Evolutionary conservation across 1,140 invertebrate species (phyloP), one percentile per base, ranked within the genome.

Genomic region (Mizuhopecten yessoensis): DNA sequence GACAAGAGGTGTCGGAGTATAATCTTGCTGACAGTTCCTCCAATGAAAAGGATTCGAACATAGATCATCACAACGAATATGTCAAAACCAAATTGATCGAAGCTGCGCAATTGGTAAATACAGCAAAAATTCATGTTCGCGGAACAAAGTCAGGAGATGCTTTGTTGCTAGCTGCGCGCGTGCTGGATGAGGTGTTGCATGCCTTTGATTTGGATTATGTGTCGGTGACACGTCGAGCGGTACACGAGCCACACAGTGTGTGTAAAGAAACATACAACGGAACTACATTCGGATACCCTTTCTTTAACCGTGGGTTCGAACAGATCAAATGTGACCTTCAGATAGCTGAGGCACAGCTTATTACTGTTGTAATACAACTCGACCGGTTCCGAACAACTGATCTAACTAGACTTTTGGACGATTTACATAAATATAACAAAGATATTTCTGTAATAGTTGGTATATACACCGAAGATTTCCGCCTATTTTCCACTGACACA

Each of bases 251-350:
- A 29, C 57, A 39, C 34, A 90, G 86, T 89, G 88, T 93, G 49
- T 93, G 93, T 88, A 57, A 86, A 9, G 93, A 94, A 91, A 33
- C 34, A 33, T 94, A 88, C 86, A 93, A 91, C 57, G 93, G 92
- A 33, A 89, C 90, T n/a, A 45, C 49, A 10, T 93, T 90, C 49
- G 92, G 91, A 20, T 93, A 91, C 87, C 93, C 93, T 2, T 92
- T 91, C 49, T 94, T 90, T 87, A 89, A 94, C 39, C 88, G 89
- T 39, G 93, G 93, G 0, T 93, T 93, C 87, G 91, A 93, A 92
- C 88, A 39, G 0, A 39, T 34, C 15, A 88, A 90, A 34, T 94
- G 93, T 91, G 34, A 42, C 7, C 86, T 89, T 86, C 49, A 23
- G 10, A 88, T 23, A 57, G 34, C 89, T 9, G 33, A 92, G 10